Evolutionary conservation across 2,888 invertebrate species (phyloP).

Genomic region (Hirtodrosophila alboralis): DNA sequence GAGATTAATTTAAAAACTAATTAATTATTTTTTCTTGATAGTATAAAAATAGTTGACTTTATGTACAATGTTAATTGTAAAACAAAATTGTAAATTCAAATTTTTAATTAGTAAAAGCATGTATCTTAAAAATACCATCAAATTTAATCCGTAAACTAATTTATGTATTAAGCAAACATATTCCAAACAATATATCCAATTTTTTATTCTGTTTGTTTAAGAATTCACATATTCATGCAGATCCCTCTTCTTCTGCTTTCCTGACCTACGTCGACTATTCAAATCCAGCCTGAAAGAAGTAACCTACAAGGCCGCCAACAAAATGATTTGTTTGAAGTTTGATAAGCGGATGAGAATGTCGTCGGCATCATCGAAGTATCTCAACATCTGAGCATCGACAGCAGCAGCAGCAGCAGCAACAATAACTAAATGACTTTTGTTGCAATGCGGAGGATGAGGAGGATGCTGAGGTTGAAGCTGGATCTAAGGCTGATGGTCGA

Average conservation of each 20-base stretch:
- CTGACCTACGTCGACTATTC: background rate
- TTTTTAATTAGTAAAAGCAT: too few species aligned
- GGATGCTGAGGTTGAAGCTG: constrained; percentile 15
- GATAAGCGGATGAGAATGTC: constrained; percentile 81
- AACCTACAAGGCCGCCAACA: constrained; percentile 63
- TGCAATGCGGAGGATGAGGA: constrained; percentile 39
- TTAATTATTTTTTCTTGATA: too few species aligned
- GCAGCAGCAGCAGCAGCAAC: constrained; percentile 47
- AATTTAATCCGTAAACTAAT: too few species aligned
- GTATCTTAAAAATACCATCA: too few species aligned
- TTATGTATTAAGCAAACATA: too few species aligned
- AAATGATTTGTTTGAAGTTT: constrained; percentile 78
- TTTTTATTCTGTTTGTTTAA: too few species aligned
- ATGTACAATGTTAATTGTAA: too few species aligned
- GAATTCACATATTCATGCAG: background rate
- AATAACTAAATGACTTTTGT: constrained; percentile 72
- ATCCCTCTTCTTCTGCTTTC: background rate
- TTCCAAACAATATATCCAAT: too few species aligned
- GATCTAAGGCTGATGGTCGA: constrained; percentile 16
- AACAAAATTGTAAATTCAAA: too few species aligned
- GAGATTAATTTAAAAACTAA: too few species aligned
- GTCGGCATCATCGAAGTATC: constrained; percentile 59
- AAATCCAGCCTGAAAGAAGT: constrained; percentile 8
- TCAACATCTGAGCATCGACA: constrained; percentile 51
- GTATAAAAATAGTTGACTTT: too few species aligned